These are phyloP conservation scores for Macrosteles quadrilineatus DNA, from an alignment of 1,140 invertebrate genomes.

Conservation along the genomic window DNA sequence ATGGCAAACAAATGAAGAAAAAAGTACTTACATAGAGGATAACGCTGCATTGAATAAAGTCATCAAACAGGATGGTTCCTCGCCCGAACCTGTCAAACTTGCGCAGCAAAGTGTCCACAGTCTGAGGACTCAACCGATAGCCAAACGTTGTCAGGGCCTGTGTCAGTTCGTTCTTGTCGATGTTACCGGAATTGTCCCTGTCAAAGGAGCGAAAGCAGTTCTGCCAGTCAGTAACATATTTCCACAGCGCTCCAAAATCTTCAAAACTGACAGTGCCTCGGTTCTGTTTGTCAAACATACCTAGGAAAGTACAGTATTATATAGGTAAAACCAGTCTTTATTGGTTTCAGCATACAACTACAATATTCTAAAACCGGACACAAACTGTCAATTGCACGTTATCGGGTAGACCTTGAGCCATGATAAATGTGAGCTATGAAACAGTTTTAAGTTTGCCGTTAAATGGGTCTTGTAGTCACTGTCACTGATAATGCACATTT, in stretches of 20 bases:
- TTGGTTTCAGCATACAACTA: too few relatives aligned
- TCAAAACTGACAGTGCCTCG: conserved; percentile 91
- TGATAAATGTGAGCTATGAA: too few relatives aligned
- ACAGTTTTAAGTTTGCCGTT: too few relatives aligned
- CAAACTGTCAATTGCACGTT: too few relatives aligned
- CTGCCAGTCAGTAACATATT: conserved; percentile 99
- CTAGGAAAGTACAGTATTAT: conserved; percentile 68
- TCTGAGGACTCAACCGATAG: conserved; percentile 83
- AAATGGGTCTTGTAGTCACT: too few relatives aligned
- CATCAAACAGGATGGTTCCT: conserved; percentile 94
- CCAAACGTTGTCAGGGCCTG: conserved; percentile 91
- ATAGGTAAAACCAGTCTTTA: too few relatives aligned
- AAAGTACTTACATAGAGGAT: conserved; percentile 83
- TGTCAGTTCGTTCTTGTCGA: conserved; percentile 88
- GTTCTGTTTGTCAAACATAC: conserved; percentile 95
- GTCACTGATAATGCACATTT: too few relatives aligned
- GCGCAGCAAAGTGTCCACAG: conserved; percentile 79
- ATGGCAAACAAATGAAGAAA: too few relatives aligned
- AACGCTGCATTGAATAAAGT: conserved; percentile 97
- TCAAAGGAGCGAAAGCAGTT: conserved; percentile 95
- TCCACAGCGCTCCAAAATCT: conserved; percentile 95
- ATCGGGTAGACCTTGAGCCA: too few relatives aligned
- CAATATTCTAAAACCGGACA: too few relatives aligned
- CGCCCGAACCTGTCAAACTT: conserved; percentile 94
- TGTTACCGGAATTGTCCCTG: conserved; percentile 85